Conservation (phyloP, 2,113 vertebrate species). For the Saccopteryx bilineata region DNA sequence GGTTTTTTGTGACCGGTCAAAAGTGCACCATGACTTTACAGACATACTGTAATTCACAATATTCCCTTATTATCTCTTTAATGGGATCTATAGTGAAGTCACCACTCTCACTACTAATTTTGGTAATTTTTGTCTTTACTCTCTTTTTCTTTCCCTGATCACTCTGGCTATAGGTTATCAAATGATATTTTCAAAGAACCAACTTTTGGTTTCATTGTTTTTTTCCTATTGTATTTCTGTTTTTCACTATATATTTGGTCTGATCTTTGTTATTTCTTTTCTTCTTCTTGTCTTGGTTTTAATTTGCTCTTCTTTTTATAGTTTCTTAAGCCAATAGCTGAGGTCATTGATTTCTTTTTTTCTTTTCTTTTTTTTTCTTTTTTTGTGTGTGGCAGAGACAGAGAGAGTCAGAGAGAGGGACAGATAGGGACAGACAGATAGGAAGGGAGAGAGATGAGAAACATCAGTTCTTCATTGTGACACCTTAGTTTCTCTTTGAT, state of each 20-base stretch:
- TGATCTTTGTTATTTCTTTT: neutral
- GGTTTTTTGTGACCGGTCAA: too few relatives aligned
- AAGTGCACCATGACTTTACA: too few relatives aligned
- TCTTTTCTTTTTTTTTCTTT: too few relatives aligned
- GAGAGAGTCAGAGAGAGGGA: too few relatives aligned
- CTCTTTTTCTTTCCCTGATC: neutral
- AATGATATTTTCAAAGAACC: neutral
- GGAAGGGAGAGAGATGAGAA: too few relatives aligned
- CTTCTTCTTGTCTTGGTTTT: neutral
- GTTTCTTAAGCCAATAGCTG: neutral
- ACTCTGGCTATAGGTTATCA: neutral
- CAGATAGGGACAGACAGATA: too few relatives aligned
- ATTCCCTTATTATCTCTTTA: neutral
- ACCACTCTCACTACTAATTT: neutral
- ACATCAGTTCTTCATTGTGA: too few relatives aligned
- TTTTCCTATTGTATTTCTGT: neutral
- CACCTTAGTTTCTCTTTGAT: too few relatives aligned
- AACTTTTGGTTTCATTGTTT: neutral
- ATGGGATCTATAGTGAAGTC: neutral
- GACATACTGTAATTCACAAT: neutral
- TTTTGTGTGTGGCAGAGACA: too few relatives aligned
- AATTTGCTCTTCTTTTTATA: slow-evolving; percentile 19
- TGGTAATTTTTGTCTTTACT: neutral
- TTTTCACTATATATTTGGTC: neutral
- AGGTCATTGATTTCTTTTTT: neutral